Percentiles rank a stretch among this genome's conserved stretches.
Conservation (phyloP, 2,888 invertebrate species). For the Dynastes grantii region DNA sequence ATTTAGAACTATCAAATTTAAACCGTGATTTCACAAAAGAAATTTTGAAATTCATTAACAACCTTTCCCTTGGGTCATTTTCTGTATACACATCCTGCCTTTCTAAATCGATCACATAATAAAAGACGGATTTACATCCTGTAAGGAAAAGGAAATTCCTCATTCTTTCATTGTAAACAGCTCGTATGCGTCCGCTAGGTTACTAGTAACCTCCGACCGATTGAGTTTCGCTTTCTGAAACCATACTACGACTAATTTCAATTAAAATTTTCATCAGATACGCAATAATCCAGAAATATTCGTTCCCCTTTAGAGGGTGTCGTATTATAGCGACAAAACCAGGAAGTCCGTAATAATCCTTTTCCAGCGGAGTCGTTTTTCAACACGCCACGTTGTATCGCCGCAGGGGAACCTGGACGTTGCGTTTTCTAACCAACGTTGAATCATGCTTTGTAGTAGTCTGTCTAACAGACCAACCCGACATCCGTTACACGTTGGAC, state of each 20-base stretch:
- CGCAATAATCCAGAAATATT: neutral
- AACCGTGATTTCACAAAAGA: too few relatives aligned
- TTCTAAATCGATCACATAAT: too few relatives aligned
- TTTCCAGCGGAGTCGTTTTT: conserved; percentile 29
- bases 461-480: conserved; percentile 18
- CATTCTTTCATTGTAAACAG: too few relatives aligned
- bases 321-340: conserved; percentile 5
- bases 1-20: too few relatives aligned
- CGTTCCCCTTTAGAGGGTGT: neutral
- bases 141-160: too few relatives aligned
- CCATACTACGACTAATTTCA: conserved; percentile 13
- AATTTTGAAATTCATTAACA: too few relatives aligned
- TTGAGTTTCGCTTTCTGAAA: conserved; percentile 30
- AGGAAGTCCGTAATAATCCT: conserved; percentile 36
- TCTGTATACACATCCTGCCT: too few relatives aligned
- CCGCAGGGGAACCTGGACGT: neutral
- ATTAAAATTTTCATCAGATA: neutral
- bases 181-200: too few relatives aligned
- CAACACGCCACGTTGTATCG: neutral
- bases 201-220: too few relatives aligned
- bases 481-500: conserved; percentile 32
- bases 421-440: neutral
- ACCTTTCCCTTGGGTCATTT: too few relatives aligned
- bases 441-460: neutral
- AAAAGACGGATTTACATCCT: too few relatives aligned